Conservation (phyloP, 2,797 vertebrate species). For the Gila robusta region DNA sequence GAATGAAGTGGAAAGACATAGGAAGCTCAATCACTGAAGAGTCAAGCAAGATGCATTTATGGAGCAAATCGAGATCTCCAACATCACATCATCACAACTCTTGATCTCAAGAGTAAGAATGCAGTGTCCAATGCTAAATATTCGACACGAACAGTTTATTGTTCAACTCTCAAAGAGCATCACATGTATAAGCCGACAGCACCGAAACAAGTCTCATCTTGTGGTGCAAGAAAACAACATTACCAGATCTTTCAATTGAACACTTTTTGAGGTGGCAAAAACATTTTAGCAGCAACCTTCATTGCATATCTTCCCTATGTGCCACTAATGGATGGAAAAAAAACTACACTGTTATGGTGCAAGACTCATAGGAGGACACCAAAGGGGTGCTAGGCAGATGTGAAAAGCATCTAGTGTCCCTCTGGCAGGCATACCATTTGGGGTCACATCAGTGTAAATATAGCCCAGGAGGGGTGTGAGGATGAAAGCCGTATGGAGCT, state of each 20-base stretch:
- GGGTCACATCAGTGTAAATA: conserved; percentile 73
- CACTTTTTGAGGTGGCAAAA: conserved; percentile 57
- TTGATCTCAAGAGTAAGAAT: conserved; percentile 15
- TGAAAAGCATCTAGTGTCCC: conserved; percentile 72
- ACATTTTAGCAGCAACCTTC: conserved; percentile 21
- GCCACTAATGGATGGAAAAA: conserved; percentile 13
- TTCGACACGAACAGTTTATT: background rate
- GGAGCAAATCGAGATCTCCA: background rate
- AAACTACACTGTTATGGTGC: background rate
- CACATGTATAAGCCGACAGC: conserved; percentile 12
- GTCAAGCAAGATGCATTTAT: conserved; percentile 15
- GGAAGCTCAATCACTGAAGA: background rate
- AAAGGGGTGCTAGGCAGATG: conserved; percentile 65
- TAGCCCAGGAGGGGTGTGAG: conserved; percentile 63
- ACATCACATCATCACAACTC: conserved; percentile 14
- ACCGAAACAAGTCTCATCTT: background rate
- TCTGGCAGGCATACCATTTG: conserved; percentile 67
- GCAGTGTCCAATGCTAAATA: background rate
- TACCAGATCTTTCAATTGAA: conserved; percentile 52
- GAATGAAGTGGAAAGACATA: conserved; percentile 44
- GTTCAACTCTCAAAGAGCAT: conserved; percentile 19
- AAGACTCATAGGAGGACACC: conserved; percentile 19
- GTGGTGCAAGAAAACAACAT: conserved; percentile 39
- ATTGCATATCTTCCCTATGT: background rate
- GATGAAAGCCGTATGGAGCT: conserved; percentile 9